Conservation (phyloP, 1,140 invertebrate genomes). For the Hyles vespertilio region DNA sequence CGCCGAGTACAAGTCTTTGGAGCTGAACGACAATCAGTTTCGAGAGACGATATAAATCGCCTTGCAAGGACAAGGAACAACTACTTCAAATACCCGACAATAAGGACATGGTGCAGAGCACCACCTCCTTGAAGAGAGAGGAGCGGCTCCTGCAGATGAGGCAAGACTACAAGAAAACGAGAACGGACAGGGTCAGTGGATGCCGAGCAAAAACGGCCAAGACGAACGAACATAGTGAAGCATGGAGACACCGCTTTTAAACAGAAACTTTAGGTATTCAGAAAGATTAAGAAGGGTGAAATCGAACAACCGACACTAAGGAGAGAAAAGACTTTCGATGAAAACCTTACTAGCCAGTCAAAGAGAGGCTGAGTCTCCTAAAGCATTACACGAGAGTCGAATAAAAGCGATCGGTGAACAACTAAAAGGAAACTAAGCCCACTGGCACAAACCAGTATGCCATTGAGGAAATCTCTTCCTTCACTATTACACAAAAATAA, state of each 20-base stretch:
- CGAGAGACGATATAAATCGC: conserved; percentile 63
- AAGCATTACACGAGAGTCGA: conserved; percentile 51
- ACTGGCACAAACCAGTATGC: conserved; percentile 45
- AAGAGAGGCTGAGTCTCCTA: conserved; percentile 48
- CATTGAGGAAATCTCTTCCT: conserved; percentile 74
- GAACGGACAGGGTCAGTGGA: conserved; percentile 60
- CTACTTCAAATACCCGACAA: conserved; percentile 61
- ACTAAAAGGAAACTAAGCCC: conserved; percentile 48
- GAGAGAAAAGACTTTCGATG: conserved; percentile 74
- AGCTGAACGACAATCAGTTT: conserved; percentile 58
- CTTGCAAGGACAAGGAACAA: conserved; percentile 64
- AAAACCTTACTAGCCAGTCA: conserved; percentile 53
- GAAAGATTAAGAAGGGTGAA: conserved; percentile 66
- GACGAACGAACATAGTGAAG: conserved; percentile 54
- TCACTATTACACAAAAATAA: conserved; percentile 76
- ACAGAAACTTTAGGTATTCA: conserved; percentile 70
- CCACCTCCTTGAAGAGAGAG: conserved; percentile 65
- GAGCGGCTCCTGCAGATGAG: conserved; percentile 63
- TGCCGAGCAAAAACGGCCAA: conserved; percentile 67
- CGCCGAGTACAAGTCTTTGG: conserved; percentile 59
- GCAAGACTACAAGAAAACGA: conserved; percentile 61
- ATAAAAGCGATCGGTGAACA: conserved; percentile 62
- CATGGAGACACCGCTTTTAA: conserved; percentile 64
- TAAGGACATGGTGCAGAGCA: conserved; percentile 65
- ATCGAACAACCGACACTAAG: conserved; percentile 51